These are phyloP conservation scores for Muschampia staudingeri DNA, from an alignment of 2,888 invertebrate species.

Conservation along the genomic window DNA sequence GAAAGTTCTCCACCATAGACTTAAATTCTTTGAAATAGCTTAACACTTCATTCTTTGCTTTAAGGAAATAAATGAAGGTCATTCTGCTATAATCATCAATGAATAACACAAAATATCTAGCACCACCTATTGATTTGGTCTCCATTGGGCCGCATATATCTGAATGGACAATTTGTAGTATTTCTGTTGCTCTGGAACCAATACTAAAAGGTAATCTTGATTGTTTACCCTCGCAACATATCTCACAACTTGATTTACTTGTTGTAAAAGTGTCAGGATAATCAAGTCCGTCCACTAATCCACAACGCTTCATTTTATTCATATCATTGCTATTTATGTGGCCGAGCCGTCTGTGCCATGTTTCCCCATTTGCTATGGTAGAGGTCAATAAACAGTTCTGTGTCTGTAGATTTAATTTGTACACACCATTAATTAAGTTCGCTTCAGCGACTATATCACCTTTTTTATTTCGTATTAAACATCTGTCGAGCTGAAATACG, in stretches of 20 bases:
- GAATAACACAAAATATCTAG: too few relatives aligned
- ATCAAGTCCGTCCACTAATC: constrained; percentile 55
- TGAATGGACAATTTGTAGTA: neutral
- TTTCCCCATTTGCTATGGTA: neutral
- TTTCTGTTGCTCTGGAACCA: neutral
- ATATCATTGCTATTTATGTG: constrained; percentile 54
- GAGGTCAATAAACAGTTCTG: neutral
- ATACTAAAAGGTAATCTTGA: constrained; percentile 56
- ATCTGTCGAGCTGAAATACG: constrained; percentile 31
- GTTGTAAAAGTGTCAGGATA: constrained; percentile 43
- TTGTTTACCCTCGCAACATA: constrained; percentile 68
- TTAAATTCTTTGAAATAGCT: too few relatives aligned
- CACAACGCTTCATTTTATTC: constrained; percentile 58
- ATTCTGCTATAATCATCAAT: too few relatives aligned
- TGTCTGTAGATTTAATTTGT: constrained; percentile 31
- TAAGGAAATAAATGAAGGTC: too few relatives aligned
- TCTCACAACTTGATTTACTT: constrained; percentile 50
- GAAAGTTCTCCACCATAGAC: too few relatives aligned
- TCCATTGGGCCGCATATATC: neutral
- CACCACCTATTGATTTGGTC: too few relatives aligned
- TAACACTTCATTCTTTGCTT: too few relatives aligned
- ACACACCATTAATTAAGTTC: constrained; percentile 40
- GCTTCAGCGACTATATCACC: constrained; percentile 42
- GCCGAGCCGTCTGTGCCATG: constrained; percentile 59
- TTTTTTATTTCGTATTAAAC: constrained; percentile 26